A percentile compares a stretch with the other conserved stretches of the same genome.
These are phyloP conservation scores for Cardinalis cardinalis DNA, from an alignment of 2,113 vertebrate genomes.

Conservation along the genomic window DNA sequence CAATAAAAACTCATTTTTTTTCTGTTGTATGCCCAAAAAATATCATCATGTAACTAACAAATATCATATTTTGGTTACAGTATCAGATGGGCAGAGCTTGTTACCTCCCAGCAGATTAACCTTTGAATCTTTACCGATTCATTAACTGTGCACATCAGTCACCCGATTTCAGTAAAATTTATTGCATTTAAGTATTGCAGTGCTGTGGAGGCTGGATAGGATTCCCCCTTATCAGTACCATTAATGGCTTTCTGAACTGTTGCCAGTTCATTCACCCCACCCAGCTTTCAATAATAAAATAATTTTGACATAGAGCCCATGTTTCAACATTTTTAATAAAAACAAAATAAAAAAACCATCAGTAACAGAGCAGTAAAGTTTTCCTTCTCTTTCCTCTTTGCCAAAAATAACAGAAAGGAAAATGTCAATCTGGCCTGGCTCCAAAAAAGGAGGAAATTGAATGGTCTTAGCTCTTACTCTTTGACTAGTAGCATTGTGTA, in stretches of 20 bases:
- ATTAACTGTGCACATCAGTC: conserved; percentile 75
- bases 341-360: conserved; percentile 84
- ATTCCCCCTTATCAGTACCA: conserved; percentile 74
- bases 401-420: conserved; percentile 84
- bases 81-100: conserved; percentile 77
- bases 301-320: conserved; percentile 79
- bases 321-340: conserved; percentile 88
- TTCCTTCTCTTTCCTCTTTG: conserved; percentile 74
- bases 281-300: conserved; percentile 82
- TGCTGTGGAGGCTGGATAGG: conserved; percentile 63
- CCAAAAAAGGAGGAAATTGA: conserved; percentile 80
- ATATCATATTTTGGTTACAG: conserved; percentile 76
- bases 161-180: conserved; percentile 65
- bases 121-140: conserved; percentile 75
- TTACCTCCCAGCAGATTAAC: conserved; percentile 79
- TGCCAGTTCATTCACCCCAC: conserved; percentile 77
- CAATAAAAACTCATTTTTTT: conserved; percentile 80
- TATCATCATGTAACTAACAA: conserved; percentile 80
- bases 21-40: conserved; percentile 76
- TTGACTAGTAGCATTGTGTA: conserved; percentile 83
- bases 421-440: conserved; percentile 77
- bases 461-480: conserved; percentile 75
- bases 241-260: conserved; percentile 77
- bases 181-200: conserved; percentile 74
- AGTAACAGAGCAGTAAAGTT: conserved; percentile 80